These are phyloP conservation scores for Cromileptes altivelis DNA, from an alignment of 2,113 vertebrate species.

Conservation along the genomic window DNA sequence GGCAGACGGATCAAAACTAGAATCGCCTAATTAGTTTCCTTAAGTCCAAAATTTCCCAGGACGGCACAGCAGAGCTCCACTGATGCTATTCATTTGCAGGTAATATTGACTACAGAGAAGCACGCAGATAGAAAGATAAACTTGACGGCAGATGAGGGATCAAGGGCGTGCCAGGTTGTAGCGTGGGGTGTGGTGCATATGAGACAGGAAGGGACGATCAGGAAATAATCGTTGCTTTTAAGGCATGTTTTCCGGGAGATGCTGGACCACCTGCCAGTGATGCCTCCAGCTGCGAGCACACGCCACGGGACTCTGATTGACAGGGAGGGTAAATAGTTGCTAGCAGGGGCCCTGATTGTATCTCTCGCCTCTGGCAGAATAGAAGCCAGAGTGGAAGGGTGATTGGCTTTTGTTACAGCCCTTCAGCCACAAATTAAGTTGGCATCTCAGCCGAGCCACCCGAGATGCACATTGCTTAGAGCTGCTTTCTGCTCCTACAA, in stretches of 20 bases:
- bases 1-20: slow-evolving; percentile 47
- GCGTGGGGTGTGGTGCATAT: slow-evolving; percentile 15
- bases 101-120: slow-evolving; percentile 5
- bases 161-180: slow-evolving; percentile 31
- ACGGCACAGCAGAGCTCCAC: slow-evolving; percentile 19
- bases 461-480: slow-evolving; percentile 41
- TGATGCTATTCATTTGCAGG: slow-evolving; percentile 46
- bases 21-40: slow-evolving; percentile 63
- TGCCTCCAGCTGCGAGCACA: slow-evolving; percentile 68
- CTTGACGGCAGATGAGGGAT: slow-evolving; percentile 45
- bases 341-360: slow-evolving; percentile 79
- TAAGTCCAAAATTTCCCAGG: slow-evolving; percentile 48
- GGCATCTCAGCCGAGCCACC: slow-evolving; percentile 58
- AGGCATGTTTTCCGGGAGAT: slow-evolving; percentile 58
- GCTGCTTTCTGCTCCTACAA: slow-evolving; percentile 32
- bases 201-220: slow-evolving; percentile 38
- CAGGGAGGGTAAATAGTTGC: slow-evolving; percentile 81
- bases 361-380: slow-evolving; percentile 73
- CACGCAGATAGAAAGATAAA: slow-evolving; percentile 17
- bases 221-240: slow-evolving; percentile 67
- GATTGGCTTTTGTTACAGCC: slow-evolving; percentile 77
- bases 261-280: slow-evolving; percentile 60
- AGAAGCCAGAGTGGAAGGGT: slow-evolving; percentile 60
- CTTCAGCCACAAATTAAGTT: slow-evolving; percentile 75
- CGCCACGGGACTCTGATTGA: slow-evolving; percentile 76